Conservation (phyloP, 2,888 invertebrate species). For the Globia sparganii region DNA sequence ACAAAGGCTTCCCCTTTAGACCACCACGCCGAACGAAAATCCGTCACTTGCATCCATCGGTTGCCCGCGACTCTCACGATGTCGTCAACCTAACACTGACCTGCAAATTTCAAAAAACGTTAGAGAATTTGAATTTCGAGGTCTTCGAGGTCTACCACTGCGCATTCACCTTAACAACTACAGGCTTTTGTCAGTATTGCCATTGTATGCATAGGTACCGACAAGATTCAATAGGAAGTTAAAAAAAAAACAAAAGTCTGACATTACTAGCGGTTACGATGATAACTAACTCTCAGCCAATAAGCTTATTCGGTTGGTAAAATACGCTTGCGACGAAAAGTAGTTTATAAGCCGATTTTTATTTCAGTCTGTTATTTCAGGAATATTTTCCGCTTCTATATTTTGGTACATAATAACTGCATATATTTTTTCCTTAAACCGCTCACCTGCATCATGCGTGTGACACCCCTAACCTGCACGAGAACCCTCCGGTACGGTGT, state of each 20-base stretch:
- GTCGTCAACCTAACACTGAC: too few species aligned
- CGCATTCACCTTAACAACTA: too few species aligned
- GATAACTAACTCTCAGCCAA: not conserved
- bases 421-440: not conserved
- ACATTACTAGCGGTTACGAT: not conserved
- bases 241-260: not conserved
- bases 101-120: too few species aligned
- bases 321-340: not conserved
- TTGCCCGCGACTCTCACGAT: too few species aligned
- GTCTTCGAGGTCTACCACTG: too few species aligned
- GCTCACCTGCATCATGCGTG: not conserved
- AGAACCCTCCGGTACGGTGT: conserved; percentile 75
- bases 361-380: not conserved
- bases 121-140: too few species aligned
- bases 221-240: not conserved
- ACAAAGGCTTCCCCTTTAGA: too few species aligned
- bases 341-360: not conserved
- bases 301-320: not conserved
- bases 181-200: not conserved
- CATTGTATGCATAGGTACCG: not conserved
- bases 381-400: not conserved
- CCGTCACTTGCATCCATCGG: too few species aligned
- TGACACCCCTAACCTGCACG: conserved; percentile 73
- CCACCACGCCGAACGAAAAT: too few species aligned
- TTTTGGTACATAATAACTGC: not conserved